Percentiles rank a stretch among this genome's conserved stretches.
Conservation (phyloP, 2,797 vertebrate genomes). For the Pristis pectinata region DNA sequence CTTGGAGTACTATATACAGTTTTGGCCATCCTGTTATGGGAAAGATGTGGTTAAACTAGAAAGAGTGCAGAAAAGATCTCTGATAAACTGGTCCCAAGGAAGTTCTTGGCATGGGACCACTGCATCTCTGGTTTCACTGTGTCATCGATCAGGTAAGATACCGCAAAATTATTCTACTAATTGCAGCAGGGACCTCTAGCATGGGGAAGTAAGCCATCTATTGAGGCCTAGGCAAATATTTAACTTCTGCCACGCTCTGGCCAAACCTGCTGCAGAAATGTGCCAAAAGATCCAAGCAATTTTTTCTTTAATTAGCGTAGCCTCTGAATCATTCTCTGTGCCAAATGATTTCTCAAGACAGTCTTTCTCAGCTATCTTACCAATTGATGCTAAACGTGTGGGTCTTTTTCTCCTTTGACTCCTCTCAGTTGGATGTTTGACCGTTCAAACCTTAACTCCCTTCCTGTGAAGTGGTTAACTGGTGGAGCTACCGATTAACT, state of each 20-base stretch:
- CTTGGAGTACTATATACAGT: no score
- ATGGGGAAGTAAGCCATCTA: not conserved
- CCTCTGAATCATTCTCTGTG: not conserved
- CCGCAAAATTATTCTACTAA: not conserved
- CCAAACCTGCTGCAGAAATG: not conserved
- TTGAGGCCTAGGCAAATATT: not conserved
- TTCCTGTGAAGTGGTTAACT: no score
- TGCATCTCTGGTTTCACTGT: not conserved
- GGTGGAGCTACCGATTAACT: no score
- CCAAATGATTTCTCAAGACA: not conserved
- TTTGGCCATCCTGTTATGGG: no score
- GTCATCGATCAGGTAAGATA: not conserved
- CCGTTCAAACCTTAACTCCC: no score
- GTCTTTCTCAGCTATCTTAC: not conserved
- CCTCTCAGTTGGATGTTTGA: no score
- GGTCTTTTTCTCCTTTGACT: not conserved
- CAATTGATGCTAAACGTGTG: not conserved
- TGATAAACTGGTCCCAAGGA: not conserved
- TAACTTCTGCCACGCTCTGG: not conserved
- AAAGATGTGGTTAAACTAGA: no score
- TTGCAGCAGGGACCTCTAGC: not conserved
- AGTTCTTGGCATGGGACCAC: not conserved
- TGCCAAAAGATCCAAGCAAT: not conserved
- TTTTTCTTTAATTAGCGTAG: not conserved
- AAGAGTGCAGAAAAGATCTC: no score